Base-by-base conservation (phyloP, 1,140 invertebrate genomes). In the Drosophila sucinea region DNA sequence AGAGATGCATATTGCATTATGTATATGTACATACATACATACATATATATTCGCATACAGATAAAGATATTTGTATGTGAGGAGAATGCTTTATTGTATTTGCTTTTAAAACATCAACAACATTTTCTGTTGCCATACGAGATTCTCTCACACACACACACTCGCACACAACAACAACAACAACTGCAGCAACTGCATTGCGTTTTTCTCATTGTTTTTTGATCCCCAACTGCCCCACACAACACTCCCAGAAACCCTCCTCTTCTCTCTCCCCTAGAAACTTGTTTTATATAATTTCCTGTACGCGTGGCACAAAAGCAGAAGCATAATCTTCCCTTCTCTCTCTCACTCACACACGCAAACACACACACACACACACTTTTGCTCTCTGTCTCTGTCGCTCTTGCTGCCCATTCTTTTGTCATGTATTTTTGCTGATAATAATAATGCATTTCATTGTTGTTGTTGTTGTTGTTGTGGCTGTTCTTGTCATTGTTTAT, bases 231-330 rank as follows among this genome's bases (percentile, higher is more conserved):
- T 11, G 29, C 29, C 55, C 1, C 6, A 10, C 47, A 30, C 11
- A 17, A 38, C 57, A 11, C 62, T 32, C n/a, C 23, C 44, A 51
- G 27, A 25, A 27, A 51, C 17, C 8, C 27, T 23, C 58, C 27
- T 23, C 58, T 17, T 25, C 51, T 30, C 10, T 10, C 32, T 1
- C 5, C 30, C 30, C 71, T 73, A 77, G 66, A 77, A 81, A 85
- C 82, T 86, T 82, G 82, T 85, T 85, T 83, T 82, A 85, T 85
- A 85, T 87, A 86, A 85, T 85, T 85, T 85, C 82, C 82, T 86
- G 82, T 87, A 82, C 79, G 82, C 83, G 82, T 85, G 82, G 82
- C 82, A 85, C 75, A 79, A 86, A 85, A 78, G 79, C 77, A 71
- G 77, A 62, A 67, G 67, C 81, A 81, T 85, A 81, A 86, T 81